Conservation (phyloP, 2,113 vertebrate genomes). For the Tachysurus vachellii region DNA sequence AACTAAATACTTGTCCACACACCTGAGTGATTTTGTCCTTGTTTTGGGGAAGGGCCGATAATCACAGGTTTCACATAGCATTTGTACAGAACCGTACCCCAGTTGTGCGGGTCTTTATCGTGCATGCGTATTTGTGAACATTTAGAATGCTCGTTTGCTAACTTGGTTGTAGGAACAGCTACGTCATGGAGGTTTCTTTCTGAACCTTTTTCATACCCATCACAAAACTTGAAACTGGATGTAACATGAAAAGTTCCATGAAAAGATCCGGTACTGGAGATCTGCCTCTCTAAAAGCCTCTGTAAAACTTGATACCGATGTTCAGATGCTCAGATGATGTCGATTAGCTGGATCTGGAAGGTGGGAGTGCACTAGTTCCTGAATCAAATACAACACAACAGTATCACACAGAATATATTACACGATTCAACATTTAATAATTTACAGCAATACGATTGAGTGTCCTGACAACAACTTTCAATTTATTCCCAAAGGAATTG, state of each 20-base stretch:
- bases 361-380: not conserved
- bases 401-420: not conserved
- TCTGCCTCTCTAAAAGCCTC: not conserved
- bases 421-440: not conserved
- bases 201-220: no score
- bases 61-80: no score
- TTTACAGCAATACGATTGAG: not conserved
- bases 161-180: no score
- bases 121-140: not conserved
- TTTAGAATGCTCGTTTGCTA: no score
- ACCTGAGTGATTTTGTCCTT: not conserved
- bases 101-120: no score
- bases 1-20: not conserved
- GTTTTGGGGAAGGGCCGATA: no score
- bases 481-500: not conserved
- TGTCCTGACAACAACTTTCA: not conserved
- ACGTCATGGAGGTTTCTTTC: no score
- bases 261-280: not conserved
- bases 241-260: not conserved
- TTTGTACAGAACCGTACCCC: no score
- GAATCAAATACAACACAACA: not conserved
- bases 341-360: not conserved
- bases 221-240: no score
- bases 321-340: not conserved
- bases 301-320: not conserved